Conservation (phyloP, 2,113 vertebrate genomes). For the Coptodon bakossiorum region DNA sequence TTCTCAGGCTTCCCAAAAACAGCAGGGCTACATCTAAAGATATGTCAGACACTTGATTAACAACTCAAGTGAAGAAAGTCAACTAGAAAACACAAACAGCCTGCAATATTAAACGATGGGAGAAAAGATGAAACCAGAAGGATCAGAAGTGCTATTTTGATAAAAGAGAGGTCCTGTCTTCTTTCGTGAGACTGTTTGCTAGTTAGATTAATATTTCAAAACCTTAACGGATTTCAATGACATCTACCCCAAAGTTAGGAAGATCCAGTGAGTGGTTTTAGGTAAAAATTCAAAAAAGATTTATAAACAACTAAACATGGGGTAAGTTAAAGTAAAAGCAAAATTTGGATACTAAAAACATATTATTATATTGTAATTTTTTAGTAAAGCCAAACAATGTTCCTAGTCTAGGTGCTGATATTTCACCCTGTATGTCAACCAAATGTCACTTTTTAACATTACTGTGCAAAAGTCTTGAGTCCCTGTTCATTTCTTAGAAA, state of each 20-base stretch:
- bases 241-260: not conserved
- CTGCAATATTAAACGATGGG: not conserved
- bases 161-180: not conserved
- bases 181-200: not conserved
- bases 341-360: not conserved
- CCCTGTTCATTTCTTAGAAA: not conserved
- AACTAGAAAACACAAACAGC: not conserved
- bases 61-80: not conserved
- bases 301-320: not conserved
- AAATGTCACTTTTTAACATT: not conserved
- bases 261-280: not conserved
- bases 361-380: not conserved
- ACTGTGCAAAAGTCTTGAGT: not conserved
- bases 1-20: not conserved
- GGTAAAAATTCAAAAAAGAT: not conserved
- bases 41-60: not conserved
- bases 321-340: not conserved
- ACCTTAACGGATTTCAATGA: not conserved
- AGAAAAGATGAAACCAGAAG: not conserved
- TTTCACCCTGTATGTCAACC: not conserved
- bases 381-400: not conserved
- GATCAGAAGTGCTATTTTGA: not conserved
- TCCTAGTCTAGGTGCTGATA: not conserved
- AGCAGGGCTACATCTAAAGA: not conserved
- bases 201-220: not conserved